Evolutionary conservation across 1,140 invertebrate species (phyloP).

Genomic region (Drosophila pseudoananassae): DNA sequence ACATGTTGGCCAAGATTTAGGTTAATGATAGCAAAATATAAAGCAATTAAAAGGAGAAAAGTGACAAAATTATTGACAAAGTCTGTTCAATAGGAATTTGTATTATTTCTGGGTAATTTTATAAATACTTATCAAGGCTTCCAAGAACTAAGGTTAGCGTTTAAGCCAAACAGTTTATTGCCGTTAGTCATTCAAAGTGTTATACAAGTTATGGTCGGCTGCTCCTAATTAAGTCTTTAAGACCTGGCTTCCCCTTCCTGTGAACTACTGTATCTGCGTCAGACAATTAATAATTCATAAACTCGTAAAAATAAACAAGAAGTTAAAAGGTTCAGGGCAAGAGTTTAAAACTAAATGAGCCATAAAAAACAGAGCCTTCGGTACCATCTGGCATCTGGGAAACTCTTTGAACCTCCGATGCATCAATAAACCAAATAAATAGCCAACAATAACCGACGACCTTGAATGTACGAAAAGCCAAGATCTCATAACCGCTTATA

Average conservation of each 20-base stretch:
- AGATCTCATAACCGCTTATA: slow-evolving; percentile 43
- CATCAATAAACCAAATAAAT: slow-evolving; percentile 30
- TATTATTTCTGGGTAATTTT: not conserved
- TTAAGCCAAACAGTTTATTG: slow-evolving; percentile 2
- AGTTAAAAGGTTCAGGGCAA: slow-evolving; percentile 12
- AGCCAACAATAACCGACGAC: slow-evolving; percentile 32
- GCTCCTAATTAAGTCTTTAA: slow-evolving; percentile 26
- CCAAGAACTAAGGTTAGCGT: not conserved
- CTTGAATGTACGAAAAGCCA: slow-evolving; percentile 52
- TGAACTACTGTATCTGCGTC: slow-evolving; percentile 23
- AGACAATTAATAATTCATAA: slow-evolving; percentile 32
- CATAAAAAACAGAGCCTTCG: slow-evolving; percentile 4
- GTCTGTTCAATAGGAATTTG: too few relatives aligned
- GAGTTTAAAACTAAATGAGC: slow-evolving; percentile 11
- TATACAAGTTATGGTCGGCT: slow-evolving; percentile 17
- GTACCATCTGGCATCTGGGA: slow-evolving; percentile 7
- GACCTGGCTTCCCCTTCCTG: slow-evolving; percentile 40
- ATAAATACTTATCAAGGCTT: slow-evolving; percentile 15
- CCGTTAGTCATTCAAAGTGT: slow-evolving; percentile 16
- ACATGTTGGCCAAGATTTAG: slow-evolving; percentile 19
- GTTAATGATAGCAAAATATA: slow-evolving; percentile 13
- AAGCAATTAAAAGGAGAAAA: not conserved
- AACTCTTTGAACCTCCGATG: slow-evolving; percentile 7
- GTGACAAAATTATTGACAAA: not conserved
- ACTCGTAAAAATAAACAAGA: slow-evolving; percentile 2